Evolutionary conservation across 1,140 invertebrate genomes (phyloP).

Genomic region (Magallana gigas): DNA sequence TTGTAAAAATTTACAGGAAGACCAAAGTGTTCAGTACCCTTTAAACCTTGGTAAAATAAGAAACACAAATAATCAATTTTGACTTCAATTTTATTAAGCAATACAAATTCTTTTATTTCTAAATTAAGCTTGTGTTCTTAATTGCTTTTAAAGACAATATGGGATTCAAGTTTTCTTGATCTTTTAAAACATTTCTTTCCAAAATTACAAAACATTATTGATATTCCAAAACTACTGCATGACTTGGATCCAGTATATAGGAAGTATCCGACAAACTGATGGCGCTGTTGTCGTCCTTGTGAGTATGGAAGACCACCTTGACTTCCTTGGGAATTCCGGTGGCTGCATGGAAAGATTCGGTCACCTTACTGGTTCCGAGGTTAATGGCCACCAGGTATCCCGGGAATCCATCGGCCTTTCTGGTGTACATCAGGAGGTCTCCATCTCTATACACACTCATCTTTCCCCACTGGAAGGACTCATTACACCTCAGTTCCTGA

Average conservation of each 20-base stretch:
- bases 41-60: too few relatives aligned
- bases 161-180: too few relatives aligned
- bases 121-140: too few relatives aligned
- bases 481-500: constrained; percentile 69
- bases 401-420: constrained; percentile 74
- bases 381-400: constrained; percentile 74
- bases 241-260: constrained; percentile 36
- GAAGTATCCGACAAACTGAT: constrained; percentile 49
- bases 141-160: too few relatives aligned
- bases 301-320: constrained; percentile 66
- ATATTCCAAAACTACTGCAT: constrained; percentile 57
- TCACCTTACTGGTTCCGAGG: constrained; percentile 58
- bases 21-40: too few relatives aligned
- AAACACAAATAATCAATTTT: too few relatives aligned
- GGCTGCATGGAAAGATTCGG: constrained; percentile 47
- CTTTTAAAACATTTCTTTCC: not conserved
- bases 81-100: too few relatives aligned
- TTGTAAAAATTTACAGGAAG: too few relatives aligned
- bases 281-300: not conserved
- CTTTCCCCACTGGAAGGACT: constrained; percentile 77
- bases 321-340: constrained; percentile 52
- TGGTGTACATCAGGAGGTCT: constrained; percentile 71
- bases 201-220: not conserved
- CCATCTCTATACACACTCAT: constrained; percentile 62
- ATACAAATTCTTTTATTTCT: too few relatives aligned